Evolutionary conservation across 2,113 vertebrate species (phyloP).

Genomic region (Oriolus oriolus): DNA sequence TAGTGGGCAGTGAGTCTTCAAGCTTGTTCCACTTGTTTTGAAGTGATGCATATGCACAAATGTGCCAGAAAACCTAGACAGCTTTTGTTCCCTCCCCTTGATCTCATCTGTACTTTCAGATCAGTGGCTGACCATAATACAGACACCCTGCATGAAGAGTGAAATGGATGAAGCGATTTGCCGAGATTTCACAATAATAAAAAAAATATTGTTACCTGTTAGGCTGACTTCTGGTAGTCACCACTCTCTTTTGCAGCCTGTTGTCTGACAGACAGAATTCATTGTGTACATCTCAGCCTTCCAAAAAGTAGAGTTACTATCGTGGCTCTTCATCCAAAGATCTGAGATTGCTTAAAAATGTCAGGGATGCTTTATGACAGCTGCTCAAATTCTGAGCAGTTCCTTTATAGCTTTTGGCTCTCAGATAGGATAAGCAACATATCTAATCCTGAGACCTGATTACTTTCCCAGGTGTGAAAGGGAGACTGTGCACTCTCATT

Average conservation of each 20-base stretch:
- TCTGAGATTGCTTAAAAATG: slow-evolving; percentile 37
- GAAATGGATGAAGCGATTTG: neutral
- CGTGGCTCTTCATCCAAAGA: slow-evolving; percentile 2
- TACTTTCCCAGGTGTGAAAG: neutral
- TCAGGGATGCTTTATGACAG: slow-evolving; percentile 46
- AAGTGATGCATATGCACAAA: neutral
- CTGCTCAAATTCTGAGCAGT: neutral
- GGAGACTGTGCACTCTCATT: neutral
- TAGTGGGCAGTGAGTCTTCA: slow-evolving; percentile 9
- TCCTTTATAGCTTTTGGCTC: slow-evolving; percentile 42
- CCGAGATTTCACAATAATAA: neutral
- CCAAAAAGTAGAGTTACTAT: slow-evolving; percentile 20
- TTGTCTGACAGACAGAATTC: slow-evolving; percentile 26
- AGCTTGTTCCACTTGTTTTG: neutral
- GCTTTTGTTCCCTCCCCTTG: neutral
- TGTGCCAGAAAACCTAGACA: neutral
- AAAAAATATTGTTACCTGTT: neutral
- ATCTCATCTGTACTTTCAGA: neutral
- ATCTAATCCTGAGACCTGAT: slow-evolving; percentile 9
- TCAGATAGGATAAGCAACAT: neutral
- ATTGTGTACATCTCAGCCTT: neutral
- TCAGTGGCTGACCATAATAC: neutral
- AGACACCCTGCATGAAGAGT: neutral
- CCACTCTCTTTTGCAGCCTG: neutral
- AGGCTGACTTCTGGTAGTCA: neutral